These are phyloP conservation scores for Cyprinus carpio DNA, from an alignment of 2,113 vertebrate genomes.

Conservation along the genomic window DNA sequence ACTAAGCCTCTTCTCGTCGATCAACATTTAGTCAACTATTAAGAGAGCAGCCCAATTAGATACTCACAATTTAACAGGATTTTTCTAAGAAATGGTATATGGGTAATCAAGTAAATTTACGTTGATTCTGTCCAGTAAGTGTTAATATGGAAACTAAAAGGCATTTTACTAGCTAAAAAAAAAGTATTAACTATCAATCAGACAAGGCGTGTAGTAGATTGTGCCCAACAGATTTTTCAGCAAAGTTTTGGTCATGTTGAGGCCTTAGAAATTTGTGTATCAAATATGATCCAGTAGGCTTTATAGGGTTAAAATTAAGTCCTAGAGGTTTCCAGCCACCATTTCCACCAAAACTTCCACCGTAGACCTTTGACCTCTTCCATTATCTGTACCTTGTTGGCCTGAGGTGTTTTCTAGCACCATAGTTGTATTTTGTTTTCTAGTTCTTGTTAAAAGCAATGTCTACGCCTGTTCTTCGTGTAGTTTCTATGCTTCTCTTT, in stretches of 20 bases:
- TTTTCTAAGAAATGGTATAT: no score
- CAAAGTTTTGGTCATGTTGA: background rate
- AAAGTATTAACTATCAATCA: no score
- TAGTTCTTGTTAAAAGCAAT: constrained; percentile 7
- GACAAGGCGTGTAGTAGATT: background rate
- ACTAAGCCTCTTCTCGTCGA: no score
- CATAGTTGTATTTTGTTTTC: background rate
- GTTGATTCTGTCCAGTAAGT: no score
- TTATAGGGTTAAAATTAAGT: background rate
- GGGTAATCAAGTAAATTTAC: no score
- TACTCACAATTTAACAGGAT: no score
- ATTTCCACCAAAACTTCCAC: background rate
- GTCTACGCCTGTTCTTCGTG: background rate
- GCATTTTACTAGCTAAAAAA: no score
- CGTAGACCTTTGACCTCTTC: background rate
- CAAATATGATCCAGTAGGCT: background rate
- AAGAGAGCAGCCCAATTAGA: no score
- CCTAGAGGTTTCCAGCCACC: background rate
- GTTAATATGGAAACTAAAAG: no score
- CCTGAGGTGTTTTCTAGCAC: background rate
- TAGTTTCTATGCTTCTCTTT: constrained; percentile 42
- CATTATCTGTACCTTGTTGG: background rate
- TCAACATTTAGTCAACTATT: no score
- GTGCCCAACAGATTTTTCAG: no score
- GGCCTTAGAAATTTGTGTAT: background rate